Evolutionary conservation across 2,888 invertebrate genomes (phyloP), one percentile per base, ranked within the genome.

Genomic region (Ellobium chinense): DNA sequence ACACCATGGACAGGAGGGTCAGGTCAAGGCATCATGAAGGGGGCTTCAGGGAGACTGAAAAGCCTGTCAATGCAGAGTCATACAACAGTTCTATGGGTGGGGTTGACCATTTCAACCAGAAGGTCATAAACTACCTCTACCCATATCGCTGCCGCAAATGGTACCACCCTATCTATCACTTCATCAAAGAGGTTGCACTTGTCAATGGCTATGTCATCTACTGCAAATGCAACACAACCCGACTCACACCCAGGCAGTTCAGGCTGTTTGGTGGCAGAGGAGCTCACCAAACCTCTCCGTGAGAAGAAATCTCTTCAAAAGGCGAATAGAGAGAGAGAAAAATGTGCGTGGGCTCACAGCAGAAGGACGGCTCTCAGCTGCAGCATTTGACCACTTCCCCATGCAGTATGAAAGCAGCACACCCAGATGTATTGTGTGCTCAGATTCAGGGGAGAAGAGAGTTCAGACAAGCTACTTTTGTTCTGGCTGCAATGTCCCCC

Each of bases 141-240:
- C 81, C 81, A 7, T 75, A 79, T 72, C 76, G 77, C 36, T 58
- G 62, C 18, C 46, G 58, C 56, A 82, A 84, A 58, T 84, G 82
- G 80, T 82, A 82, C 66, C 65, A 72, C 5, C n/a, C 78, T 2
- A 68, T 84, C 1, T 82, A 78, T 36, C 82, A 84, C 24, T 27
- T 37, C n/a, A 21, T 68, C 21, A 75, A 14, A 54, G 84, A 85
- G 54, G 81, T 82, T 4, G 86, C 86, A 0, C 46, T 85, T 1
- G 82, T 82, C 5, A 83, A 84, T 75, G 82, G 80, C 1, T 85
- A 83, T 56, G 82, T 83, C 62, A 24, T 85, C 39, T 86, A 62
- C 62, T n/a, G 24, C 18, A 62, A 62, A n/a, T 62, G 62, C 24
- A 62, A 12, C 24, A 24, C 62, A 62, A 7, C 62, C 14, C 14